phyloP scores from a whole-genome alignment of 2,113 vertebrate genomes.

The Siniperca knerii region DNA sequence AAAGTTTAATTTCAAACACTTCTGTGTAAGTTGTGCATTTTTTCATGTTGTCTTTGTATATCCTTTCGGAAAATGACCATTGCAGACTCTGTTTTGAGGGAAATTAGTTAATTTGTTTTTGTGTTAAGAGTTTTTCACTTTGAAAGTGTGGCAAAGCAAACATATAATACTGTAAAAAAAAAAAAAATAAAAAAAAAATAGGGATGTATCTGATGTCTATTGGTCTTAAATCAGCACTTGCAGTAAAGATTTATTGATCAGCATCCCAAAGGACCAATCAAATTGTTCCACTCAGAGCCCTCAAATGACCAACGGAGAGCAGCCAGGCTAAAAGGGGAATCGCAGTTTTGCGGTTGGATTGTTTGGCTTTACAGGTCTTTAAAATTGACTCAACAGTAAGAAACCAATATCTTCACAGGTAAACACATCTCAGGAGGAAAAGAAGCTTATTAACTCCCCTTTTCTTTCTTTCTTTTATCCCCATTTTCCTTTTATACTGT shows the following conservation, averaged over 20 bases:
- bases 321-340: constrained; percentile 5
- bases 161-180: neutral
- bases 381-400: constrained; percentile 25
- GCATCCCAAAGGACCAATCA: constrained; percentile 40
- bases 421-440: constrained; percentile 31
- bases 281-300: constrained; percentile 40
- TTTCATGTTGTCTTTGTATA: neutral
- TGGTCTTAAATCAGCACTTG: constrained; percentile 28
- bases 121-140: neutral
- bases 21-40: no score
- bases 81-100: neutral
- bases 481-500: neutral
- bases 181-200: neutral
- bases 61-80: neutral
- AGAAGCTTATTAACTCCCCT: neutral
- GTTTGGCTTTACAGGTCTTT: constrained; percentile 27
- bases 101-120: neutral
- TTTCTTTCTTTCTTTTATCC: neutral
- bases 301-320: neutral
- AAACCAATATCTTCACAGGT: constrained; percentile 30
- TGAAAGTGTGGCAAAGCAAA: neutral
- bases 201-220: constrained; percentile 6
- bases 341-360: constrained; percentile 3
- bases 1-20: neutral
- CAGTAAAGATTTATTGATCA: constrained; percentile 61